Conservation (phyloP, 2,113 vertebrate genomes). For the Excalfactoria chinensis region DNA sequence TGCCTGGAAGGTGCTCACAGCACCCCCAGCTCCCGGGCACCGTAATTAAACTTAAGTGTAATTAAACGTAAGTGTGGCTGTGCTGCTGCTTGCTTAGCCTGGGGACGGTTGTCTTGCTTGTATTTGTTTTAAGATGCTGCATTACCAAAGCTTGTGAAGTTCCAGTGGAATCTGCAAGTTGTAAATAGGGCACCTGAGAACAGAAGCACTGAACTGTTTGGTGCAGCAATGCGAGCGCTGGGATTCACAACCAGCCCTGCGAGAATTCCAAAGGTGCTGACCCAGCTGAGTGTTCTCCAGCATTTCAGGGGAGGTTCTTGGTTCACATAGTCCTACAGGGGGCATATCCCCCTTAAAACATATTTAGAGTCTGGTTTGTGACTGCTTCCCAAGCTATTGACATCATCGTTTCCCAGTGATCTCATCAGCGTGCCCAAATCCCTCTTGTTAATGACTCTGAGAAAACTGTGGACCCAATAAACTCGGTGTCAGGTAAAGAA, state of each 20-base stretch:
- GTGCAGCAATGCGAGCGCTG: background rate
- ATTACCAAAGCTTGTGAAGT: background rate
- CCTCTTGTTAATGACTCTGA: conserved; percentile 66
- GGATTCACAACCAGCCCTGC: background rate
- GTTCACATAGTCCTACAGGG: background rate
- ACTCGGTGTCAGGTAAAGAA: conserved; percentile 41
- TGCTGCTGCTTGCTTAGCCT: background rate
- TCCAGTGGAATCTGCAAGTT: background rate
- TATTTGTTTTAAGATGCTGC: background rate
- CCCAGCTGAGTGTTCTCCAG: background rate
- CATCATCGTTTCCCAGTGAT: background rate
- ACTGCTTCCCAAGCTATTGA: background rate
- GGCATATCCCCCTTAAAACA: background rate
- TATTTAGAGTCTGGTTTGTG: background rate
- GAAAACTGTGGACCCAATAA: conserved; percentile 62
- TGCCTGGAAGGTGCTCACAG: background rate
- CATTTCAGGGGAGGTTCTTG: too few relatives aligned
- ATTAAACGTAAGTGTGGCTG: background rate
- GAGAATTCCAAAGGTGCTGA: background rate
- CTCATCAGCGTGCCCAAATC: conserved; percentile 27
- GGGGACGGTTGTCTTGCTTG: background rate
- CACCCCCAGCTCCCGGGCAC: background rate
- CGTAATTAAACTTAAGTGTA: background rate
- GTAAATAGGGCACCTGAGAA: rapidly evolving
- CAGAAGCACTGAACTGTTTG: too few relatives aligned